Base-by-base conservation (phyloP, 2,888 invertebrate species). In the Platycnemis pennipes region DNA sequence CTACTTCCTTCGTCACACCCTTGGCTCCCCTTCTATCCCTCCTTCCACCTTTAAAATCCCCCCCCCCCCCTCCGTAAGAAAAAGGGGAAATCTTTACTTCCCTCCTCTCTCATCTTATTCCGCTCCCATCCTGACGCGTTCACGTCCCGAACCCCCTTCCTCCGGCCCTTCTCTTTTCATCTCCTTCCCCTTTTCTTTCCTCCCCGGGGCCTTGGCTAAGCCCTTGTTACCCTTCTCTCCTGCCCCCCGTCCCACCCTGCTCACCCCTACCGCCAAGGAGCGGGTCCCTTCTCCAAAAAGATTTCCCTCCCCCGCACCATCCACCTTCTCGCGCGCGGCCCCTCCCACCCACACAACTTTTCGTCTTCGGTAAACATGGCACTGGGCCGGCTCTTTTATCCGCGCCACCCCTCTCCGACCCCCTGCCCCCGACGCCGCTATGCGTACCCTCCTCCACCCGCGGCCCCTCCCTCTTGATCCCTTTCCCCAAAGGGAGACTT, bases 331-430 rank as follows among this genome's bases (percentile, higher is more conserved):
- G 11, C 3, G 0, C 49, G 19, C 13, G 13, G 13, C 11, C 49
- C 13, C 49, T 37, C 37, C 13, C 77, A 3, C 77, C 11, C 5
- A 13, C 37, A 13, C 77, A 77, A 77, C 77, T 77, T 77, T 77
- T 31, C 77, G 77, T 77, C 77, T 37, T 37, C 77, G 77, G 77
- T 77, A 77, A 77, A 77, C 77, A 77, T 37, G 77, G 77, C 77
- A 77, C 31, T 37, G 49, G 49, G 1, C 49, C 49, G 77, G 77
- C 77, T 77, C 77, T 77, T 77, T 77, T 77, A 77, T 77, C 77
- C 77, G n/a, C 77, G 13, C 37, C 77, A 63, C 26, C 63, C 26
- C 63, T 26, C 26, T 63, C 63, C 63, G 5, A 16, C 77, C n/a
- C 69, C 8, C 49, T 49, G 11, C 49, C 49, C 49, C 77, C 37